Evolutionary conservation across 2,113 vertebrate species (phyloP).

Genomic region (Mystacornis crossleyi): DNA sequence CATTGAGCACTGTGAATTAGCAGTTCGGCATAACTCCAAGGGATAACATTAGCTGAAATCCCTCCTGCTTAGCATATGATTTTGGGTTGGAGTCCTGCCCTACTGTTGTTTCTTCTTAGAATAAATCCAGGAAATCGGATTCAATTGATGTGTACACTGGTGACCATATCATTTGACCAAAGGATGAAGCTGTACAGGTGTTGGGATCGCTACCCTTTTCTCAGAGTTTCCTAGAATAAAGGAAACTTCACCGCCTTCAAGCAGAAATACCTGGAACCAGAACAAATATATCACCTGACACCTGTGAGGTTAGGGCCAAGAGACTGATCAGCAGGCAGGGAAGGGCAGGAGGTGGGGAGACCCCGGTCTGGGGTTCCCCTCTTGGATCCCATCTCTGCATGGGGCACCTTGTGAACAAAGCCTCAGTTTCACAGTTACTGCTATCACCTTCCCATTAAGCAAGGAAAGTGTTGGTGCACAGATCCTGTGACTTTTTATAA

Average conservation of each 20-base stretch:
- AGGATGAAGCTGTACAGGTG: not conserved
- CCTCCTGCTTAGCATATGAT: not conserved
- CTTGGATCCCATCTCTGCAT: not conserved
- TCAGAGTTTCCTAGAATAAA: not conserved
- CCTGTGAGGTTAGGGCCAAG: not conserved
- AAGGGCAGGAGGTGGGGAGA: not conserved
- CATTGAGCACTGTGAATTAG: not conserved
- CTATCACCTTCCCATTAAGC: not conserved
- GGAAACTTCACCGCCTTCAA: not conserved
- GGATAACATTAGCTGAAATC: not conserved
- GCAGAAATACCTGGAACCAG: not conserved
- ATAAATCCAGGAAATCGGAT: not conserved
- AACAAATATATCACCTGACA: not conserved
- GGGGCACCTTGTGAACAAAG: not conserved
- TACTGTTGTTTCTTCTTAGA: not conserved
- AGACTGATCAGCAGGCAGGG: not conserved
- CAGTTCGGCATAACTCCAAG: not conserved
- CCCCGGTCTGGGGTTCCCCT: not conserved
- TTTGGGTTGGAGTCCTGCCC: not conserved
- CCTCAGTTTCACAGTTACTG: not conserved
- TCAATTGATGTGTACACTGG: not conserved
- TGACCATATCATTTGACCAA: not conserved
- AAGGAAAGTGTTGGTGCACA: not conserved
- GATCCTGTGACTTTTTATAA: not conserved
- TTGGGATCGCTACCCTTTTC: not conserved